Conservation (phyloP, 2,888 invertebrate genomes). For the Beris morrisii region DNA sequence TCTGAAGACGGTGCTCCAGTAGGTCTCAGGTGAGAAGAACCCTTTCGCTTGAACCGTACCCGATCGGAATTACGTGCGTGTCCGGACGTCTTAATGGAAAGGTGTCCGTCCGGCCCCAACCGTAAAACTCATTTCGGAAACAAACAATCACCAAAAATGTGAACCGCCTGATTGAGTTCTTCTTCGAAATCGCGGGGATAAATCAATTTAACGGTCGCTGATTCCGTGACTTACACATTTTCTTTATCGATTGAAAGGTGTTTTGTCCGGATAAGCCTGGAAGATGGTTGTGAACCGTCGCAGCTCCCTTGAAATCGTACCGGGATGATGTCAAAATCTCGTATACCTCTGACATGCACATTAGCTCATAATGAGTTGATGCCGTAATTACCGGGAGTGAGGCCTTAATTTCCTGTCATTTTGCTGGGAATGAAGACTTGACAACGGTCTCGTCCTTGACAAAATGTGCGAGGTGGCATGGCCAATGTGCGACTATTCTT, state of each 20-base stretch:
- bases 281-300: not conserved
- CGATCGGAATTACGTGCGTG: conserved; percentile 17
- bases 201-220: conserved; percentile 34
- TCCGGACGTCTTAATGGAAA: conserved; percentile 33
- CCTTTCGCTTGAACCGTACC: conserved; percentile 19
- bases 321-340: conserved; percentile 1
- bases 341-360: conserved; percentile 4
- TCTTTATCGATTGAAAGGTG: too few species aligned
- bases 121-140: conserved; percentile 3
- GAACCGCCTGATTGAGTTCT: too few species aligned
- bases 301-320: not conserved
- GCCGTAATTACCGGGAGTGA: conserved; percentile 6
- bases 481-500: too few species aligned
- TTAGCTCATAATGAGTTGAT: conserved; percentile 16
- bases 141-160: not conserved
- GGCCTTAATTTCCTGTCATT: conserved; percentile 30
- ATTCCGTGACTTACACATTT: conserved; percentile 19
- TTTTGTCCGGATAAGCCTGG: not conserved
- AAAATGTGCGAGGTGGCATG: too few species aligned
- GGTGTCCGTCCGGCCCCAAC: conserved; percentile 20
- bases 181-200: too few species aligned
- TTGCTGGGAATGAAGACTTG: not conserved
- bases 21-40: conserved; percentile 1
- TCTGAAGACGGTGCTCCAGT: not conserved
- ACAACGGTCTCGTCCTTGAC: too few species aligned